These are phyloP conservation scores for Mungos mungo DNA, from an alignment of 2,113 vertebrate species.

Conservation along the genomic window DNA sequence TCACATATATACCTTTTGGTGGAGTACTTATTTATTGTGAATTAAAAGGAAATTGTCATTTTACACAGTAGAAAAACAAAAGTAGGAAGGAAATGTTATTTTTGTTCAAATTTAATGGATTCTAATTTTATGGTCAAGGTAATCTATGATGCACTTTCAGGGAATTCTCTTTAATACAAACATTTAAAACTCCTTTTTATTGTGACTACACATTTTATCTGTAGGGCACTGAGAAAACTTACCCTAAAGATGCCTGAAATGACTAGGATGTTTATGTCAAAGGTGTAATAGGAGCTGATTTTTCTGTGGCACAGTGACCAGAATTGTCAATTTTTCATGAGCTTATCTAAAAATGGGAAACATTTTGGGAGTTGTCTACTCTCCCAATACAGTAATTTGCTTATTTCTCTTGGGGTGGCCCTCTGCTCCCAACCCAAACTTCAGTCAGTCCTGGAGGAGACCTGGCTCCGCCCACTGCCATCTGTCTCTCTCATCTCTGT, in stretches of 20 bases:
- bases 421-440: background rate
- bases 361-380: background rate
- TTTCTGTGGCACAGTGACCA: background rate
- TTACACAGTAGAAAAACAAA: background rate
- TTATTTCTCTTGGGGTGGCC: background rate
- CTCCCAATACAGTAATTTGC: background rate
- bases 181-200: background rate
- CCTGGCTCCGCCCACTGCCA: background rate
- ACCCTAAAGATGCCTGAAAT: background rate
- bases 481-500: background rate
- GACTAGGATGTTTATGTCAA: background rate
- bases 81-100: background rate
- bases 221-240: background rate
- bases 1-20: background rate
- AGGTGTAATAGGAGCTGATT: background rate
- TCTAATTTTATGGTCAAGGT: background rate
- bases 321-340: background rate
- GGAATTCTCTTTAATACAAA: background rate
- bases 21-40: background rate
- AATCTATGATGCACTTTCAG: background rate
- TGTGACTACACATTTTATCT: background rate
- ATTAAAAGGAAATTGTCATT: constrained; percentile 26
- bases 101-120: constrained; percentile 1
- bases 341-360: background rate
- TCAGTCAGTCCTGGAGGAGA: background rate